phyloP scores from a whole-genome alignment of 1,140 invertebrate genomes.

The Drosophila prosaltans region DNA sequence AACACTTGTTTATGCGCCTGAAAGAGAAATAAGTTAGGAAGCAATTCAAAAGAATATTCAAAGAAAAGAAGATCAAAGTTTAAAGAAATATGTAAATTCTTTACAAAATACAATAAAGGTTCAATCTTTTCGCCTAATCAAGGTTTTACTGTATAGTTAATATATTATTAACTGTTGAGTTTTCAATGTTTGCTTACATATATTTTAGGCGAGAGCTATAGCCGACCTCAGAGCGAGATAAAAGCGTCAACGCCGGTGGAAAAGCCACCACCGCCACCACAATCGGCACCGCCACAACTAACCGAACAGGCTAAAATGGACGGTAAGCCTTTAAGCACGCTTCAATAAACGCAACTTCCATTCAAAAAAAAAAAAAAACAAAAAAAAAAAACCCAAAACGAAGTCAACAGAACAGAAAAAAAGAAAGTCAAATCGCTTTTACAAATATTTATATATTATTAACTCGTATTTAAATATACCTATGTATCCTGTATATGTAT shows the following conservation, averaged over 20 bases:
- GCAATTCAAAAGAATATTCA: too few relatives aligned
- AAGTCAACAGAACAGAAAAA: constrained; percentile 32
- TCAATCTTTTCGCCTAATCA: too few relatives aligned
- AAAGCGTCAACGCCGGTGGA: constrained; percentile 88
- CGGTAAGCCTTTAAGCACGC: constrained; percentile 82
- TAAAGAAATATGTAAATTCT: too few relatives aligned
- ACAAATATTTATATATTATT: constrained; percentile 81
- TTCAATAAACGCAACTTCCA: constrained; percentile 82
- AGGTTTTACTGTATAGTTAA: neutral
- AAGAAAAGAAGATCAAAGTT: too few relatives aligned
- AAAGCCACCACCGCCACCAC: constrained; percentile 86
- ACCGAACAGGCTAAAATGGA: constrained; percentile 84
- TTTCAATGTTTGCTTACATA: neutral
- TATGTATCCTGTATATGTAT: constrained; percentile 78
- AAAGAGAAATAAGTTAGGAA: too few relatives aligned
- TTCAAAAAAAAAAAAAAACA: constrained; percentile 53
- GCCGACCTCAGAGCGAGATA: constrained; percentile 88
- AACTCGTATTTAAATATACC: constrained; percentile 76
- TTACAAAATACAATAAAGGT: too few relatives aligned
- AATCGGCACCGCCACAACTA: constrained; percentile 87
- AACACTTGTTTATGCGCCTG: too few relatives aligned
- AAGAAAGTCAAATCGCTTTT: constrained; percentile 72
- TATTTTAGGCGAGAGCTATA: constrained; percentile 81
- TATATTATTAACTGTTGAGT: neutral
- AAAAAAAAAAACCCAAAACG: constrained; percentile 49